phyloP scores from a whole-genome alignment of 2,113 vertebrate genomes.

The Vulpes ferrilata region DNA sequence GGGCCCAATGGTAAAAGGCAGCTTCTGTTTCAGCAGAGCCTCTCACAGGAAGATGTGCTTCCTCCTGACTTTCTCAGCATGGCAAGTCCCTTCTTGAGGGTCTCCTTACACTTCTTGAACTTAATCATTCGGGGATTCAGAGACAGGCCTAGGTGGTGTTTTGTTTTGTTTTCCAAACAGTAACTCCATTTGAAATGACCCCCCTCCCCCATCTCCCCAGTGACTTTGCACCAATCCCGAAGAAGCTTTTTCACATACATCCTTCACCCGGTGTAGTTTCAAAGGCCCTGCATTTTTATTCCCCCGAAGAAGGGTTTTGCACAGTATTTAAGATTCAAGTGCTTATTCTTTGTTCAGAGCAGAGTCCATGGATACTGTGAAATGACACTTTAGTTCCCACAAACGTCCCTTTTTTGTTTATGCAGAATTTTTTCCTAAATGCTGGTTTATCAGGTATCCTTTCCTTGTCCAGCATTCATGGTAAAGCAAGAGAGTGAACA shows the following conservation, averaged over 20 bases:
- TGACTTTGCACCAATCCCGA: not conserved
- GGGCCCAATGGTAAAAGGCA: not conserved
- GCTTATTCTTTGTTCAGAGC: not conserved
- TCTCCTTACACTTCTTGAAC: not conserved
- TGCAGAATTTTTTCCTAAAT: slow-evolving; percentile 27
- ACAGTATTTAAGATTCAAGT: not conserved
- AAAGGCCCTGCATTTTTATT: slow-evolving; percentile 21
- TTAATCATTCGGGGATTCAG: not conserved
- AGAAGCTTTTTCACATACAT: not conserved
- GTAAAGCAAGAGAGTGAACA: slow-evolving; percentile 49
- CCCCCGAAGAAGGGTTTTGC: not conserved
- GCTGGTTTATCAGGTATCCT: not conserved
- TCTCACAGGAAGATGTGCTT: not conserved
- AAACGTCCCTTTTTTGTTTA: not conserved
- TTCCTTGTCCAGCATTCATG: not conserved
- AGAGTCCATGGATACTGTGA: not conserved
- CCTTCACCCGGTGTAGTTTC: not conserved
- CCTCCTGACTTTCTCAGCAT: not conserved
- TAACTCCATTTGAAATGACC: not conserved
- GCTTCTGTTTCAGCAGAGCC: not conserved
- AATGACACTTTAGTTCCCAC: not conserved
- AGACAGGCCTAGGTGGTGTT: not conserved
- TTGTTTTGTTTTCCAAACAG: not conserved
- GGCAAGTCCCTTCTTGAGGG: not conserved
- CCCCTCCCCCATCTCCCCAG: not conserved